Evolutionary conservation across 2,888 invertebrate genomes (phyloP).

Genomic region (Xanthorhoe spadicearia): DNA sequence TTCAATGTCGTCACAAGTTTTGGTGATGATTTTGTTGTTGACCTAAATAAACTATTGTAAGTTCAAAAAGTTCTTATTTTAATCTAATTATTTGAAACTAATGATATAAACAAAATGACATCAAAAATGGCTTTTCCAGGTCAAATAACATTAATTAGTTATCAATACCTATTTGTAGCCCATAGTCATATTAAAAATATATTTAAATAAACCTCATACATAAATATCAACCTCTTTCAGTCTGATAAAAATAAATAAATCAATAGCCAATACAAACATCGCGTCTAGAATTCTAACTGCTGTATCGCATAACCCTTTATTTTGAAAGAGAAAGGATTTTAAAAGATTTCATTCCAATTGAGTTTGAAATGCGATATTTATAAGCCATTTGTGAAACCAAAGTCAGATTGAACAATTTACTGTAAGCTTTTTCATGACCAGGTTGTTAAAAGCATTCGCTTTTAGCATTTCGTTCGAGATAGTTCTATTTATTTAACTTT

Average conservation of each 20-base stretch:
- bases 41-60: too few relatives aligned
- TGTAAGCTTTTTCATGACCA: slow-evolving; percentile 21
- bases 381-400: slow-evolving; percentile 25
- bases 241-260: background rate
- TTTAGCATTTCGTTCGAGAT: background rate
- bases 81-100: too few relatives aligned
- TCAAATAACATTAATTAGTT: too few relatives aligned
- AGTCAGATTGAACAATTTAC: slow-evolving; percentile 31
- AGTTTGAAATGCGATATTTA: slow-evolving; percentile 45
- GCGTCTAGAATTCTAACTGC: slow-evolving; percentile 51
- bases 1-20: too few relatives aligned
- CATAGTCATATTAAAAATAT: too few relatives aligned
- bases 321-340: slow-evolving; percentile 47
- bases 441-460: slow-evolving; percentile 24
- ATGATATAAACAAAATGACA: too few relatives aligned
- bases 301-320: slow-evolving; percentile 47
- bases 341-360: slow-evolving; percentile 42
- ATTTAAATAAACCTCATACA: background rate
- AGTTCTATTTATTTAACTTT: background rate
- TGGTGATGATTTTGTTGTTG: too few relatives aligned
- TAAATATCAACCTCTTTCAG: background rate
- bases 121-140: too few relatives aligned
- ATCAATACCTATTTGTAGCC: too few relatives aligned
- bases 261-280: background rate
- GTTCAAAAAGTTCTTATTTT: too few relatives aligned